Percentiles rank a stretch among this genome's conserved stretches.
These are phyloP conservation scores for Rhodinocichla rosea DNA, from an alignment of 2,113 vertebrate species.

Conservation along the genomic window DNA sequence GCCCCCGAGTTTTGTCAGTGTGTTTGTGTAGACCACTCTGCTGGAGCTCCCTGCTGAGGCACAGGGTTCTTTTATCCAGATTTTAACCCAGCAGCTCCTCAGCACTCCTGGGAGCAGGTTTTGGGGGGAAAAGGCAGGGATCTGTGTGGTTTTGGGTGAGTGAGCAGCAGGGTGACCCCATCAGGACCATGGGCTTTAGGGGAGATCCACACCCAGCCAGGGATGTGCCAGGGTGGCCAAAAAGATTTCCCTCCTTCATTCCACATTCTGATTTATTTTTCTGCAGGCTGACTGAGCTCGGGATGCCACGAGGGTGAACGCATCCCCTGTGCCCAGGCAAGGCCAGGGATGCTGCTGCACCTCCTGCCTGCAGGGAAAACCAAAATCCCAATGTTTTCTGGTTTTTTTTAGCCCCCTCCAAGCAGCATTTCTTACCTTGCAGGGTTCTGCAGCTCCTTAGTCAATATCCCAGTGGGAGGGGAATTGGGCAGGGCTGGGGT, in stretches of 20 bases:
- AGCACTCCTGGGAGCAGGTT: neutral
- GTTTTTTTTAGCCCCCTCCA: neutral
- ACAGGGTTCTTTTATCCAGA: neutral
- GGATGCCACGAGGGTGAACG: fast-evolving
- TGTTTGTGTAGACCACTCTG: slow-evolving; percentile 24
- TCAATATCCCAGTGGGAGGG: neutral
- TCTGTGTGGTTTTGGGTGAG: neutral
- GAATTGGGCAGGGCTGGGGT: neutral
- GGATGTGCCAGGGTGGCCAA: neutral
- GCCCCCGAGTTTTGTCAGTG: neutral
- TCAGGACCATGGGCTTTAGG: neutral
- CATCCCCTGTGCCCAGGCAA: neutral
- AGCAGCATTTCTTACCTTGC: neutral
- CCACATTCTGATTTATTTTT: neutral
- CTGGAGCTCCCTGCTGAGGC: neutral
- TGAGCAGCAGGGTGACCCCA: neutral
- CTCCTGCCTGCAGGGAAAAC: neutral
- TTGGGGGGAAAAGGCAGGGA: neutral
- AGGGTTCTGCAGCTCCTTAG: neutral
- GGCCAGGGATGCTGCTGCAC: neutral
- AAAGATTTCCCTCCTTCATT: neutral
- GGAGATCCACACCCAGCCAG: neutral
- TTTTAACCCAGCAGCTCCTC: neutral
- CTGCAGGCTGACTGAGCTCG: neutral
- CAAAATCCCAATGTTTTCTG: neutral